These are phyloP conservation scores for Drosophila trapezifrons DNA, from an alignment of 1,140 invertebrate genomes.

Conservation along the genomic window DNA sequence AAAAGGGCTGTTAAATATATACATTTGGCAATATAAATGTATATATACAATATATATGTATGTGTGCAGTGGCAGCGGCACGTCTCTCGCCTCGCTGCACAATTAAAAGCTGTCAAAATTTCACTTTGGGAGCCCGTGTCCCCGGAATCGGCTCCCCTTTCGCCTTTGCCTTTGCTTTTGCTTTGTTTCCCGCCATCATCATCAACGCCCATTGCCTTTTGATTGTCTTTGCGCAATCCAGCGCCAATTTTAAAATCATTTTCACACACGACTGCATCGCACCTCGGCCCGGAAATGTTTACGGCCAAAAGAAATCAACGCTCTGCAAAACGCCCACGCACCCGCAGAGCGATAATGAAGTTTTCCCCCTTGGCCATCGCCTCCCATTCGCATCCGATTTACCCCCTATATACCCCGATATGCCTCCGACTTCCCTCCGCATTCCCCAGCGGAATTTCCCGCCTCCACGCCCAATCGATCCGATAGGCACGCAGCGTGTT, in stretches of 20 bases:
- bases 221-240: slow-evolving; percentile 73
- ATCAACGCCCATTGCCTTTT: slow-evolving; percentile 69
- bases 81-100: slow-evolving; percentile 64
- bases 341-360: slow-evolving; percentile 18
- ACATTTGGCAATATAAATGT: slow-evolving; percentile 37
- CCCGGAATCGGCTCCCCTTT: slow-evolving; percentile 1
- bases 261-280: slow-evolving; percentile 79
- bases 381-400: not conserved
- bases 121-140: slow-evolving; percentile 33
- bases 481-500: slow-evolving; percentile 47
- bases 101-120: slow-evolving; percentile 82
- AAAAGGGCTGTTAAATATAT: slow-evolving; percentile 43
- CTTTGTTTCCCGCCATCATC: slow-evolving; percentile 70
- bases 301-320: slow-evolving; percentile 59
- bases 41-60: slow-evolving; percentile 1
- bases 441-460: slow-evolving; percentile 28
- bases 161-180: slow-evolving; percentile 4
- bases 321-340: slow-evolving; percentile 28
- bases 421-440: slow-evolving; percentile 2
- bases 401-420: slow-evolving; percentile 2
- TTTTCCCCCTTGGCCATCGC: slow-evolving; percentile 8
- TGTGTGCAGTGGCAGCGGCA: slow-evolving; percentile 10
- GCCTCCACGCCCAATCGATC: slow-evolving; percentile 29
- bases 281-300: slow-evolving; percentile 71
- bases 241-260: slow-evolving; percentile 79